Evolutionary conservation across 2,888 invertebrate species (phyloP).

Genomic region (Drosophila subquinaria): DNA sequence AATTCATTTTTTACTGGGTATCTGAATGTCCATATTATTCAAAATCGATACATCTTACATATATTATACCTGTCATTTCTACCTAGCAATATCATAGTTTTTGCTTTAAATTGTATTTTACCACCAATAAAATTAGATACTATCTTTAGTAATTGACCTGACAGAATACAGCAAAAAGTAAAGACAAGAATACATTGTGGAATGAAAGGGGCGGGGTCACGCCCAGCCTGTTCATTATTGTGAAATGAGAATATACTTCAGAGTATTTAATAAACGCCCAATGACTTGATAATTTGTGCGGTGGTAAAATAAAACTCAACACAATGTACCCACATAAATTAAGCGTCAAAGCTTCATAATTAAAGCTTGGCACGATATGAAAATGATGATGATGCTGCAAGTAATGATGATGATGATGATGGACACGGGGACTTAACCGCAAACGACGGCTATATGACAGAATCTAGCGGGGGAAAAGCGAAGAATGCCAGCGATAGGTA

Average conservation of each 20-base stretch:
- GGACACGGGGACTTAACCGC: slow-evolving; percentile 70
- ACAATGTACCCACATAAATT: slow-evolving; percentile 79
- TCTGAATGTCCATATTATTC: no score
- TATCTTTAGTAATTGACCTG: slow-evolving; percentile 1
- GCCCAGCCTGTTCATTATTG: slow-evolving; percentile 9
- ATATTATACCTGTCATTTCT: no score
- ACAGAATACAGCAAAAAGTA: not conserved
- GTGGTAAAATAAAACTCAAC: slow-evolving; percentile 72
- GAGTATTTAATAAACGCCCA: slow-evolving; percentile 76
- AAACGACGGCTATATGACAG: slow-evolving; percentile 31
- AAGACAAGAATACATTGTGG: not conserved
- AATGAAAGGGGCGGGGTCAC: no score
- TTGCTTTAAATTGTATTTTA: not conserved
- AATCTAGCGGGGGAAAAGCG: not conserved
- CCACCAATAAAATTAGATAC: not conserved
- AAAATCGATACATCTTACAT: no score
- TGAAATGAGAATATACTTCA: slow-evolving; percentile 34
- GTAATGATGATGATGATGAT: slow-evolving; percentile 19
- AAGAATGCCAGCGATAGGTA: slow-evolving; percentile 16
- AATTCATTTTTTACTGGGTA: no score
- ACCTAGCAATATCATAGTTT: no score
- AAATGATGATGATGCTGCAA: slow-evolving; percentile 10
- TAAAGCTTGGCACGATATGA: slow-evolving; percentile 67
- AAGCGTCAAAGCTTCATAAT: slow-evolving; percentile 71
- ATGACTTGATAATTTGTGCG: slow-evolving; percentile 81